Evolutionary conservation across 92 coral and sea anemone genomes (phyloP).

Genomic region (Parazoanthus swiftii): DNA sequence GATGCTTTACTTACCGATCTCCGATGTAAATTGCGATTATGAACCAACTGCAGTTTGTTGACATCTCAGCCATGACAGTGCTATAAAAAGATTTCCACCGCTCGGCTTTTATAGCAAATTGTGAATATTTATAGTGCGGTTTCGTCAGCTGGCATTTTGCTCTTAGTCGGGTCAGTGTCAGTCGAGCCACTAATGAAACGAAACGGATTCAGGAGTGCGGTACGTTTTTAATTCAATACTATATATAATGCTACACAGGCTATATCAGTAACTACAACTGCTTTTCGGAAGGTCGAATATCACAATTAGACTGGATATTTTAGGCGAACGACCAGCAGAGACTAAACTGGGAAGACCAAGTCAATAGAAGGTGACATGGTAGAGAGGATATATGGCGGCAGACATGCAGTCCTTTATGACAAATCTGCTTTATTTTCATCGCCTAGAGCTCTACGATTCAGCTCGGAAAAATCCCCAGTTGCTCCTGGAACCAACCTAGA

Average conservation of each 20-base stretch:
- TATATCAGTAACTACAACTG: neutral
- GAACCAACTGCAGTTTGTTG: constrained; percentile 6
- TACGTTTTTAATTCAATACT: neutral
- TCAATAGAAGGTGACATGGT: constrained; percentile 41
- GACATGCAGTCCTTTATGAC: constrained; percentile 11
- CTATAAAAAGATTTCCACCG: constrained; percentile 27
- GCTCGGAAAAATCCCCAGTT: constrained; percentile 42
- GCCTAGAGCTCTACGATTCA: constrained; percentile 33
- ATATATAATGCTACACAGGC: neutral
- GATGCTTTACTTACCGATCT: neutral
- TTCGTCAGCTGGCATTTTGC: constrained; percentile 30
- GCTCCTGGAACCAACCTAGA: constrained; percentile 44
- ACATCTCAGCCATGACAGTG: constrained; percentile 17
- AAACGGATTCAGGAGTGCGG: neutral
- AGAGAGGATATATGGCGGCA: constrained; percentile 59
- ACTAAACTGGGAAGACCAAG: neutral
- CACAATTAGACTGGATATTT: neutral
- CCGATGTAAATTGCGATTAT: neutral
- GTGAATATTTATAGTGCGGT: constrained; percentile 45
- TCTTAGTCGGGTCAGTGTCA: neutral
- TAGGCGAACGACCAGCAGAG: neutral
- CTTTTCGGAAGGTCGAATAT: neutral
- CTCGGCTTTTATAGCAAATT: constrained; percentile 1
- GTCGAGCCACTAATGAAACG: neutral
- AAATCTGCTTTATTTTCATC: constrained; percentile 31